Evolutionary conservation across 2,113 vertebrate species (phyloP).

Genomic region (Calyptommatus sinebrachiatus): DNA sequence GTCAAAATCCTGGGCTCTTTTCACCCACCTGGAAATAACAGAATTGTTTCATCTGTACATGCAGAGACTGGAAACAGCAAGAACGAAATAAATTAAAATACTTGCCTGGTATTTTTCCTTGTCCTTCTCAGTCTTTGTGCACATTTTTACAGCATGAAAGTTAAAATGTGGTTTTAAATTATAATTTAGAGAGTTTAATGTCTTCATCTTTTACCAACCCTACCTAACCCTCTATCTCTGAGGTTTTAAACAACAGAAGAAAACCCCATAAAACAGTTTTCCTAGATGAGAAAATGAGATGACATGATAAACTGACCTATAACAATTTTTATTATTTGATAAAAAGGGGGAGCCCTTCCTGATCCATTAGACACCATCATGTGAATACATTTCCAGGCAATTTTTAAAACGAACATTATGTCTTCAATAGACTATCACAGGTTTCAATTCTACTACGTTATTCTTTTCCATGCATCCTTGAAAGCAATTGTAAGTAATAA

Average conservation of each 20-base stretch:
- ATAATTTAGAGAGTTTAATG: conserved; percentile 9
- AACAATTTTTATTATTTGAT: conserved; percentile 76
- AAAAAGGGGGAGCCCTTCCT: conserved; percentile 66
- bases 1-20: not conserved
- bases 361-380: conserved; percentile 68
- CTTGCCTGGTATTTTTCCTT: not conserved
- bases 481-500: conserved; percentile 52
- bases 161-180: conserved; percentile 48
- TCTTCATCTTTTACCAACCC: conserved; percentile 40
- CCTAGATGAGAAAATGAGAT: conserved; percentile 52
- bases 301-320: conserved; percentile 69
- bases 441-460: conserved; percentile 63
- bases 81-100: not conserved
- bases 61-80: not conserved
- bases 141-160: conserved; percentile 38
- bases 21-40: not conserved
- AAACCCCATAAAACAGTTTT: conserved; percentile 51
- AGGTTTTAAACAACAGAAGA: conserved; percentile 36
- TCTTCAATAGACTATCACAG: conserved; percentile 61
- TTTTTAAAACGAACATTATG: conserved; percentile 68
- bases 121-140: not conserved
- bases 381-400: conserved; percentile 69
- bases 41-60: not conserved
- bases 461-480: conserved; percentile 39
- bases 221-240: conserved; percentile 47